Evolutionary conservation across 2,113 vertebrate species (phyloP), one percentile per base, ranked within the genome.

Genomic region (Caloenas nicobarica): DNA sequence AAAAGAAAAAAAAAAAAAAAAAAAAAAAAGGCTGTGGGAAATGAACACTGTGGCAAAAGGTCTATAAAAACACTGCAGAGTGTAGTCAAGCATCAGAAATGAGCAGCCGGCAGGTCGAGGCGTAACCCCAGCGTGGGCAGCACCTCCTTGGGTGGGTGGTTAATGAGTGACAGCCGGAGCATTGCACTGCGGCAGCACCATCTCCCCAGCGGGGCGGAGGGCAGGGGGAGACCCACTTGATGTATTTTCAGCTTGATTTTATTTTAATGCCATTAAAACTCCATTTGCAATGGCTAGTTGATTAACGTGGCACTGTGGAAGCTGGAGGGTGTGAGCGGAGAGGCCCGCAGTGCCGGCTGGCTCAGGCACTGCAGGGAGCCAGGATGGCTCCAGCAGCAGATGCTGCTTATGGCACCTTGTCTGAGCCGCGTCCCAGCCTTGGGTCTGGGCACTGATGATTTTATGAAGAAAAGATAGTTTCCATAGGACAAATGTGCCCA

Each of bases 31-130:
- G 11, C 68, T 86, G 42, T 68, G 38, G 80, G 38, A 86, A 95
- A 60, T 0, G 1, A 78, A 9, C 2, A 1, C 40, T 66, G 16
- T 21, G 24, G 70, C 54, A 77, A 66, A 94, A 95, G 34, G 7
- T 60, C 72, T 86, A 34, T 80, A 72, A 71, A 93, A 90, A n/a
- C 44, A 51, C 19, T 3, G 8, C 33, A 53, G 34, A 81, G 82
- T 95, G 90, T 94, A 95, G 74, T 79, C 82, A 91, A 83, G 88
- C 83, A 53, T 94, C 86, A 91, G 86, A 92, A 93, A 84, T 66
- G 57, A 90, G 64, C 40, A 51, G 72, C 72, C 26, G 28, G 90
- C 62, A 69, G 76, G 88, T 46, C 19, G 7, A 48, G 60, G 26
- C 4, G 0, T 46, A 87, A 93, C 31, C 44, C 0, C 57, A 42